phyloP scores from a whole-genome alignment of 2,888 invertebrate species.

The Drosophila setosimentum region DNA sequence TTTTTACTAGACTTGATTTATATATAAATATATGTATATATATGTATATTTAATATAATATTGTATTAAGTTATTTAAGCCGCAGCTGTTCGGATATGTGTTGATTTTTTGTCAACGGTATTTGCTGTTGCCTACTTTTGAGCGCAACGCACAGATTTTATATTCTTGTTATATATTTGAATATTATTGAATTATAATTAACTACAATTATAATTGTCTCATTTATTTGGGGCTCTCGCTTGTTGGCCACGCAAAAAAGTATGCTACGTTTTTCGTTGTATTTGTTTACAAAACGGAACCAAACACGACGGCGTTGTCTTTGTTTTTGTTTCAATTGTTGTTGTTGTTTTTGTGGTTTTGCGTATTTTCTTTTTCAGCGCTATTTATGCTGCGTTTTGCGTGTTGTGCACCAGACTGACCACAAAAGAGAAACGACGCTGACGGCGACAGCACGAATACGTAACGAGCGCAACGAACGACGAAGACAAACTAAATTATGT shows the following conservation, averaged over 20 bases:
- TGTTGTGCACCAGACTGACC: constrained; percentile 19
- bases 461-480: constrained; percentile 82
- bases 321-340: not conserved
- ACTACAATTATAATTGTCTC: constrained; percentile 27
- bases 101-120: constrained; percentile 14
- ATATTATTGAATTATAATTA: constrained; percentile 3
- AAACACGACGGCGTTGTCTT: constrained; percentile 26
- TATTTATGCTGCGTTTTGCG: constrained; percentile 33
- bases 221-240: not conserved
- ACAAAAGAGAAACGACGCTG: constrained; percentile 31
- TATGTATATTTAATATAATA: constrained; percentile 17
- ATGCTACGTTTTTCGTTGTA: constrained; percentile 32
- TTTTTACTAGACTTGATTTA: constrained; percentile 5
- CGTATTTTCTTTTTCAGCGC: constrained; percentile 26
- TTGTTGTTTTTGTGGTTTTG: constrained; percentile 16
- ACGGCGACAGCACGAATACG: constrained; percentile 56
- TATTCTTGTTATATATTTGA: constrained; percentile 5
- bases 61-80: constrained; percentile 1
- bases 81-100: constrained; percentile 53
- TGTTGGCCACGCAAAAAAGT: constrained; percentile 26
- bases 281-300: constrained; percentile 45
- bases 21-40: constrained; percentile 2
- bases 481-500: constrained; percentile 82
- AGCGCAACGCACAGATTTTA: constrained; percentile 32
- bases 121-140: constrained; percentile 19